Conservation (phyloP, 2,888 invertebrate species). For the Amitus sp. region DNA sequence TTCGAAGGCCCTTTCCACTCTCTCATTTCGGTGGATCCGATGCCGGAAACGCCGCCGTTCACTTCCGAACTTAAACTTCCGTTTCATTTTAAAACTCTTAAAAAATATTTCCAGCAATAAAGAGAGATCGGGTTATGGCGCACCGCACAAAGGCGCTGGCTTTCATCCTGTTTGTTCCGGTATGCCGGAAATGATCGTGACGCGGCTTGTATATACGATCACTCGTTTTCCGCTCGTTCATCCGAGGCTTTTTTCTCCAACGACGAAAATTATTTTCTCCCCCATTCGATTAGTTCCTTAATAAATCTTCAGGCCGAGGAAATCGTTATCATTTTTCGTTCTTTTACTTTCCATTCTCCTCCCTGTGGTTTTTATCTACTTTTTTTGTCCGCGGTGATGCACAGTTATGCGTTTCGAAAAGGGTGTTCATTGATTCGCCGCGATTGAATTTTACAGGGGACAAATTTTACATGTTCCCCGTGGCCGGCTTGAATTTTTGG, state of each 20-base stretch:
- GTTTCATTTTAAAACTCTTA: constrained; percentile 39
- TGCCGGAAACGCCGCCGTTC: constrained; percentile 23
- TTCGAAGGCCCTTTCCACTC: constrained; percentile 15
- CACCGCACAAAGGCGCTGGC: constrained; percentile 33
- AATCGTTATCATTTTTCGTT: not conserved
- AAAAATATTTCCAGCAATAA: constrained; percentile 42
- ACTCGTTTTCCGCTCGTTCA: constrained; percentile 34
- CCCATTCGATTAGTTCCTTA: constrained; percentile 23
- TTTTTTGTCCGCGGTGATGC: constrained; percentile 2
- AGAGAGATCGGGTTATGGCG: constrained; percentile 38
- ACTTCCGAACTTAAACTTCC: constrained; percentile 35
- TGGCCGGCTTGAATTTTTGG: too few relatives aligned
- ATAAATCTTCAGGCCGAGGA: constrained; percentile 19
- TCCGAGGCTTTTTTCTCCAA: constrained; percentile 25
- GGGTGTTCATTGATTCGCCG: constrained; percentile 7
- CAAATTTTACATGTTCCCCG: too few relatives aligned
- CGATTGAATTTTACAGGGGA: not conserved
- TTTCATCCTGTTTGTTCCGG: constrained; percentile 43
- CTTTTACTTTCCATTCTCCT: not conserved
- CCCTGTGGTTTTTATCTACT: not conserved
- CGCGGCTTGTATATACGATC: constrained; percentile 36
- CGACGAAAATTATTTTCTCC: constrained; percentile 26
- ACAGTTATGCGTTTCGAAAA: constrained; percentile 9
- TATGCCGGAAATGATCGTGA: constrained; percentile 36
- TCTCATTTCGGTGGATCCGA: constrained; percentile 15